Conservation (phyloP, 2,888 invertebrate genomes). For the Polydrusus cervinus region DNA sequence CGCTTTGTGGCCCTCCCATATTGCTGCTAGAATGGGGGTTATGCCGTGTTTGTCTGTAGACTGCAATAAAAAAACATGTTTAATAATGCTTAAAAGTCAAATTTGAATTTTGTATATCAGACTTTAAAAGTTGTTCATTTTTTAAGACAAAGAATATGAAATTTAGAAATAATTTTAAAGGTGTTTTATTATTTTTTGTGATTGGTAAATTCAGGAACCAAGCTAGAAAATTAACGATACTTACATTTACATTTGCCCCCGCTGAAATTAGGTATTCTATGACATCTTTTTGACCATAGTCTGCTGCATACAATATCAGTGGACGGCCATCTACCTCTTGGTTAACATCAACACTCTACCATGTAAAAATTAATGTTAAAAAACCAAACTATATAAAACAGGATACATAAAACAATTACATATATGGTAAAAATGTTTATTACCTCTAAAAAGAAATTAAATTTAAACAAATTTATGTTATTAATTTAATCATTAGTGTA, state of each 20-base stretch:
- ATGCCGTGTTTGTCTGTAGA: conserved; percentile 96
- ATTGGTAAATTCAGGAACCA: too few relatives aligned
- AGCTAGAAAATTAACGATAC: too few relatives aligned
- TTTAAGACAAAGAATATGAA: too few relatives aligned
- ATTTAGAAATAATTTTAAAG: too few relatives aligned
- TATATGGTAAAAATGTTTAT: too few relatives aligned
- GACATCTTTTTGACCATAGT: conserved; percentile 94
- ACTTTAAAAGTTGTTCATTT: too few relatives aligned
- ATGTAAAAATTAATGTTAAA: background rate
- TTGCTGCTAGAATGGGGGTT: conserved; percentile 93
- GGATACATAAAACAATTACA: too few relatives aligned
- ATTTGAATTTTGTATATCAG: background rate
- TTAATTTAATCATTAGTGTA: background rate
- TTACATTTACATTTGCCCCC: conserved; percentile 96
- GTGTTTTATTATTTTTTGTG: too few relatives aligned
- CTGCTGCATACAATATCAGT: conserved; percentile 95
- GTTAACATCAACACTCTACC: conserved; percentile 83
- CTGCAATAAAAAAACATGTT: conserved; percentile 73
- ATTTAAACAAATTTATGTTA: background rate
- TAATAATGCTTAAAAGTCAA: background rate
- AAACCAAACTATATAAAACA: background rate
- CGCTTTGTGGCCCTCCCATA: conserved; percentile 96
- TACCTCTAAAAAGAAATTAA: background rate
- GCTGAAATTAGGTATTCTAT: conserved; percentile 89
- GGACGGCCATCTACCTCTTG: conserved; percentile 90